phyloP scores from a whole-genome alignment of 1,140 invertebrate species.

The Pectinophora gossypiella region DNA sequence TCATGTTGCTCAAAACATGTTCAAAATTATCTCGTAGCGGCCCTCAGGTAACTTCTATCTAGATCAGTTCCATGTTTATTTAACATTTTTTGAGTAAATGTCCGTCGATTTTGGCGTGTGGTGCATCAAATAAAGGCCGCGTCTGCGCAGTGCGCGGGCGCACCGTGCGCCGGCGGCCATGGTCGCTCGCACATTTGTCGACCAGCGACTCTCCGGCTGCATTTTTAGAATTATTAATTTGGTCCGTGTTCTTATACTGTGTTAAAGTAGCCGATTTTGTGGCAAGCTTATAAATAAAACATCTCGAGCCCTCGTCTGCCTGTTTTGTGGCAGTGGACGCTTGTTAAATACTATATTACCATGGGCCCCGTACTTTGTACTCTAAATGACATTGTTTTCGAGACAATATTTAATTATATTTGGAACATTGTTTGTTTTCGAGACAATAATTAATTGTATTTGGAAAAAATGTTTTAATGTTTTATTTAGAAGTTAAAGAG shows the following conservation, averaged over 20 bases:
- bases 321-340: constrained; percentile 42
- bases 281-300: constrained; percentile 64
- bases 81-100: constrained; percentile 1
- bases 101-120: constrained; percentile 3
- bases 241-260: constrained; percentile 57
- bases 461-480: not conserved
- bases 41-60: too few species aligned
- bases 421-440: not conserved
- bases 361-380: constrained; percentile 22
- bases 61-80: constrained; percentile 2
- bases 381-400: constrained; percentile 18
- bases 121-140: constrained; percentile 23
- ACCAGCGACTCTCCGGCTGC: constrained; percentile 41
- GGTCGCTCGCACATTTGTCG: constrained; percentile 47
- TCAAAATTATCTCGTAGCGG: too few species aligned
- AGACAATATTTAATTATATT: constrained; percentile 2
- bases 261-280: constrained; percentile 62
- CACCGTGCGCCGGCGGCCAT: constrained; percentile 20
- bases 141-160: constrained; percentile 36
- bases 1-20: too few species aligned
- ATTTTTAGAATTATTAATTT: constrained; percentile 73
- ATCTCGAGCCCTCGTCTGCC: constrained; percentile 34
- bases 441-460: not conserved
- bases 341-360: constrained; percentile 50
- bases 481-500: not conserved